Base-by-base conservation (phyloP, 2,113 vertebrate species). In the Pollimyrus isidori region DNA sequence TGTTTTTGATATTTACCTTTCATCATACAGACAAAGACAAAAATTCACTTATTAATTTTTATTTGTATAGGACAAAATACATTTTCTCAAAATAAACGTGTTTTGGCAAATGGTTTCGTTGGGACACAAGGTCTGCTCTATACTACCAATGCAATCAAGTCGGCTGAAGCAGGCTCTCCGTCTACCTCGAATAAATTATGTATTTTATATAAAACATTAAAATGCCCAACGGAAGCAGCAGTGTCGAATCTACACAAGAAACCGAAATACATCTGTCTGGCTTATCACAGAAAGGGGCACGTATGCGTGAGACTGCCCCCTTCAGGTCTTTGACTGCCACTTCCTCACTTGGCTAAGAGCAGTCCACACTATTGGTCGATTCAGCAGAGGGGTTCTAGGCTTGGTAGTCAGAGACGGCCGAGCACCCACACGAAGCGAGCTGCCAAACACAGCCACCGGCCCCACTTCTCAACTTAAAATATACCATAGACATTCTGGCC, bases 61-160 rank as follows among this genome's bases (percentile, higher is more conserved):
- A 97, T 97, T 97, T 95, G 96, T 96, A 96, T 96, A 97, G 96
- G 96, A 96, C 96, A 97, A 97, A 97, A 97, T 97, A 97, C 96
- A 96, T 94, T 96, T 96, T 95, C n/a, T 96, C 95, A 96, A 97
- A 97, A 97, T 96, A 96, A 95, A 96, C 94, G 95, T 80, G 82
- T 53, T 95, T 97, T 96, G 95, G 95, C 95, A 96, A 96, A 94
- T 95, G 96, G 96, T 96, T 97, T 96, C 96, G 96, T 97, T 96
- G 95, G 96, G 95, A 97, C 96, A 96, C 95, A 97, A 95, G 94
- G 96, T 96, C 95, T 96, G 96, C 96, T 96, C 96, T 94, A 92
- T 96, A 97, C 96, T 96, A 97, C 96, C 96, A 96, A 95, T 96
- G 96, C 96, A 96, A 96, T 95, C 95, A 96, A 21, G 17, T 95